These are phyloP conservation scores for Scleropages formosus DNA, from an alignment of 2,797 vertebrate species.

Conservation along the genomic window DNA sequence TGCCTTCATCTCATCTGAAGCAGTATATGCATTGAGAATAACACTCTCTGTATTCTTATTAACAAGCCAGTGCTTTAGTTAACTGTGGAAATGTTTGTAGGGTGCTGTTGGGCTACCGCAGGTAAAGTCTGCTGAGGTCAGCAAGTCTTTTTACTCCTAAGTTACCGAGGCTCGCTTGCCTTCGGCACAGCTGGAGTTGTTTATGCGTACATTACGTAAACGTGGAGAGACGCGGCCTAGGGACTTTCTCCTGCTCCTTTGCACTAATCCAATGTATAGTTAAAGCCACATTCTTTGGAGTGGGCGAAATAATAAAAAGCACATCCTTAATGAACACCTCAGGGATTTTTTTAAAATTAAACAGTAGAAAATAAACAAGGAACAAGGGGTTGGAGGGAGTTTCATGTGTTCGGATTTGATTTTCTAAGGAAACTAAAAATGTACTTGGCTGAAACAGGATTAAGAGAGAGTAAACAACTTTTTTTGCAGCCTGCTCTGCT, in stretches of 20 bases:
- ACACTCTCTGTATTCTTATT: no score
- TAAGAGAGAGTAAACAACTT: constrained; percentile 2
- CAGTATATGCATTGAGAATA: no score
- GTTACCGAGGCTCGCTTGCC: no score
- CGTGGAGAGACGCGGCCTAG: background rate
- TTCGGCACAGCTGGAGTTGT: background rate
- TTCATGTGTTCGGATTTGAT: no score
- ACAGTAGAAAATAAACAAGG: constrained; percentile 12
- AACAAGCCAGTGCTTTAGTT: no score
- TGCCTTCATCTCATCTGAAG: no score
- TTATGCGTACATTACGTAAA: constrained; percentile 5
- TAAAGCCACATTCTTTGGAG: background rate
- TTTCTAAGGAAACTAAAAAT: background rate
- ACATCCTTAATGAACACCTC: constrained; percentile 9
- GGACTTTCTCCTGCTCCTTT: background rate
- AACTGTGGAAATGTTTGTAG: no score
- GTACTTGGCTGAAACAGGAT: constrained; percentile 8
- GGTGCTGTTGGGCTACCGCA: no score
- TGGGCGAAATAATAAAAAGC: background rate
- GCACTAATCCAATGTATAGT: background rate
- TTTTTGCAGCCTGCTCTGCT: no score
- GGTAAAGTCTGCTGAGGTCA: no score
- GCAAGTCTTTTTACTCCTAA: no score
- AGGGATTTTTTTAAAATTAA: constrained; percentile 18
- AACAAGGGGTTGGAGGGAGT: constrained; percentile 3